A percentile compares a stretch with the other conserved stretches of the same genome.
phyloP scores from a whole-genome alignment of 2,113 vertebrate species.

The Corvus cornix region DNA sequence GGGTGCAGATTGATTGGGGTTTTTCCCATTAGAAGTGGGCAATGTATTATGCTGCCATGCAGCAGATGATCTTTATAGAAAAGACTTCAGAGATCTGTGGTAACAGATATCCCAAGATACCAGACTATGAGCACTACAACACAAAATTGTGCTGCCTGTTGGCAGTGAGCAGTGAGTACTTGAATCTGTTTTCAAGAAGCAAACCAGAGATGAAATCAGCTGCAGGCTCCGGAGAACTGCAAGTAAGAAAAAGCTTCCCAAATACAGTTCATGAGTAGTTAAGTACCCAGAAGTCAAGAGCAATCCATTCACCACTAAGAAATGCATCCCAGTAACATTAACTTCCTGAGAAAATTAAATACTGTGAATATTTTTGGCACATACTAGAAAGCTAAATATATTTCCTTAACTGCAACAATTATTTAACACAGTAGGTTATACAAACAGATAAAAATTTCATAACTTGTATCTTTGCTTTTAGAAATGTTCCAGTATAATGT shows the following conservation, averaged over 20 bases:
- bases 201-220: background rate
- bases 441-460: background rate
- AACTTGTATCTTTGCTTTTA: background rate
- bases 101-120: background rate
- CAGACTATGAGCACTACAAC: background rate
- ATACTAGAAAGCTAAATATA: background rate
- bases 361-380: background rate
- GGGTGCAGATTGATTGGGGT: background rate
- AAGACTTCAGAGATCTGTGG: background rate
- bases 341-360: slow-evolving; percentile 1
- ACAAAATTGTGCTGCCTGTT: background rate
- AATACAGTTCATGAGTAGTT: background rate
- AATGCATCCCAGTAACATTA: background rate
- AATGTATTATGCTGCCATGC: background rate
- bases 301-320: background rate
- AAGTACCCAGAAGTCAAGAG: background rate
- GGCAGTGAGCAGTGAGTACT: background rate
- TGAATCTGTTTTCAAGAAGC: background rate
- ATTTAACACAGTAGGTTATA: background rate
- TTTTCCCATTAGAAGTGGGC: background rate
- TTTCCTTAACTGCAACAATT: background rate
- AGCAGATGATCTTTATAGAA: background rate
- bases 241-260: background rate
- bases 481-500: background rate
- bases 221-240: background rate